Evolutionary conservation across 2,888 invertebrate genomes (phyloP).

Genomic region (Cerastoderma edule): DNA sequence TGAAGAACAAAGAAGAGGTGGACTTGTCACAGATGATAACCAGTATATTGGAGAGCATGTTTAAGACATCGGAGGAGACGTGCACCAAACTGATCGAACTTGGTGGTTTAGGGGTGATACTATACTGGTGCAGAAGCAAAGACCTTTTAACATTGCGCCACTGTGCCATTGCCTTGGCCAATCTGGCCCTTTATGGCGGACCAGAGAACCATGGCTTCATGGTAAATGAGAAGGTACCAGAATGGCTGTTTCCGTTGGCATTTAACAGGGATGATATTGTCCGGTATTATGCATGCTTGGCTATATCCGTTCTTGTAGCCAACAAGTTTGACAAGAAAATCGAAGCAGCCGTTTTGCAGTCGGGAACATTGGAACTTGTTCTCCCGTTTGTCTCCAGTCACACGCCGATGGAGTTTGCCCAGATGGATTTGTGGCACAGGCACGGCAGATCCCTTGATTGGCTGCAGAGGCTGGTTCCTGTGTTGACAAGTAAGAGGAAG

Average conservation of each 20-base stretch:
- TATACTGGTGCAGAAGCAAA: conserved; percentile 94
- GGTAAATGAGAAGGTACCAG: conserved; percentile 90
- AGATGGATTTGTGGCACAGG: conserved; percentile 90
- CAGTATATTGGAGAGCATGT: conserved; percentile 86
- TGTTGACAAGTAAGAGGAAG: conserved; percentile 96
- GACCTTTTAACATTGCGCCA: conserved; percentile 95
- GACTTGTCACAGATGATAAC: conserved; percentile 79
- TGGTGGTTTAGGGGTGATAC: conserved; percentile 96
- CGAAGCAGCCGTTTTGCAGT: conserved; percentile 97
- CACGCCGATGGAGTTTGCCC: conserved; percentile 97
- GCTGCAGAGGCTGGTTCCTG: conserved; percentile 96
- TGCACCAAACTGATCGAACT: conserved; percentile 96
- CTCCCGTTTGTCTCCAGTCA: conserved; percentile 98
- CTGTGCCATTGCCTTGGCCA: conserved; percentile 98
- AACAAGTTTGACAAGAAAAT: conserved; percentile 99
- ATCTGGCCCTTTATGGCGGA: conserved; percentile 97
- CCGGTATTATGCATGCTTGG: conserved; percentile 97
- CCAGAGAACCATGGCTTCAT: conserved; percentile 98
- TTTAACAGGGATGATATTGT: conserved; percentile 95
- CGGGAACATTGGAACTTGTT: conserved; percentile 97
- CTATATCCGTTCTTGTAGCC: conserved; percentile 97
- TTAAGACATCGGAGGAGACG: conserved; percentile 98
- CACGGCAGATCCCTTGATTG: conserved; percentile 98
- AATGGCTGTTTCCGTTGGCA: conserved; percentile 98
- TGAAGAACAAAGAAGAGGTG: conserved; percentile 93